Evolutionary conservation across 1,140 invertebrate genomes (phyloP).

Genomic region (Drosophila carrolli): DNA sequence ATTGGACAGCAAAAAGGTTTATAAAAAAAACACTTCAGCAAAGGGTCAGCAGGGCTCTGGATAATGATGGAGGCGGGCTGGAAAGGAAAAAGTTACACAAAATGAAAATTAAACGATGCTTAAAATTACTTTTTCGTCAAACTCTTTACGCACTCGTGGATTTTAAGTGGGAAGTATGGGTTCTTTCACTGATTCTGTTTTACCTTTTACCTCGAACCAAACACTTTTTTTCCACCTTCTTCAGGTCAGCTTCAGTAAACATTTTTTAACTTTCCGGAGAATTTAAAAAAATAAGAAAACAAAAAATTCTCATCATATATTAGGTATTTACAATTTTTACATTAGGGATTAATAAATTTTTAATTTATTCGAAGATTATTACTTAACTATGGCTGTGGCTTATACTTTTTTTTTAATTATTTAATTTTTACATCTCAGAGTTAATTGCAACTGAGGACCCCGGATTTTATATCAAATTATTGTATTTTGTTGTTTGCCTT

Average conservation of each 20-base stretch:
- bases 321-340: too few species aligned
- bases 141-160: conserved; percentile 58
- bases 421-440: neutral
- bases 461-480: conserved; percentile 30
- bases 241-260: neutral
- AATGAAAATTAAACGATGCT: conserved; percentile 82
- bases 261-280: neutral
- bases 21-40: conserved; percentile 15
- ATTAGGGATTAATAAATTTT: too few species aligned
- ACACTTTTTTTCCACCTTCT: neutral
- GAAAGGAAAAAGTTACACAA: conserved; percentile 66
- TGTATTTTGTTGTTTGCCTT: conserved; percentile 35
- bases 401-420: neutral
- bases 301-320: too few species aligned
- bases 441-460: neutral
- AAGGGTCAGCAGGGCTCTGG: neutral
- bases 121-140: conserved; percentile 82
- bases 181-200: neutral
- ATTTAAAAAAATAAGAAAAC: neutral
- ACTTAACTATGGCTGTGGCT: neutral
- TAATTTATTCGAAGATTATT: too few species aligned
- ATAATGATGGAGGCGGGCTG: conserved; percentile 9
- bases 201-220: conserved; percentile 5
- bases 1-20: conserved; percentile 55
- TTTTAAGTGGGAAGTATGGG: conserved; percentile 16